Evolutionary conservation across 2,888 invertebrate species (phyloP).

Genomic region (Papilio demoleus): DNA sequence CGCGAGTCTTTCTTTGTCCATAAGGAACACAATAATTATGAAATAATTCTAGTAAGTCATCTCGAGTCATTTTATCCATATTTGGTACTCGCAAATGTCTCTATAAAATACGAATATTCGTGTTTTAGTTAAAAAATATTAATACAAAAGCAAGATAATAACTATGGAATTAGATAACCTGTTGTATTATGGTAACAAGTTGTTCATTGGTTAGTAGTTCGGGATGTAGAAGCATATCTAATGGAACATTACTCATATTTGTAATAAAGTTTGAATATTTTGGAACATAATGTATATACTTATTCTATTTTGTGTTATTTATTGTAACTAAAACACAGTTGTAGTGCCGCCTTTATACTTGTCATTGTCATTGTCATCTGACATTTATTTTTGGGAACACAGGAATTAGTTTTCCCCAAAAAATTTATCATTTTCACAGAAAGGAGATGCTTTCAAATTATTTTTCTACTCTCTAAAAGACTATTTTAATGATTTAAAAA

Average conservation of each 20-base stretch:
- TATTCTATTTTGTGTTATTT: neutral
- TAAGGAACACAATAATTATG: slow-evolving; percentile 76
- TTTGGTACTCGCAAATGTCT: slow-evolving; percentile 66
- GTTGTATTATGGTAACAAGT: slow-evolving; percentile 66
- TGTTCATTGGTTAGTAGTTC: slow-evolving; percentile 74
- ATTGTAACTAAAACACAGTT: no score
- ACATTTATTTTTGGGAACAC: neutral
- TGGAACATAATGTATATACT: slow-evolving; percentile 14
- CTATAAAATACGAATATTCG: slow-evolving; percentile 56
- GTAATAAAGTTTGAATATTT: neutral
- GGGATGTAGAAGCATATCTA: slow-evolving; percentile 76
- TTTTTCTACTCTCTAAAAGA: no score
- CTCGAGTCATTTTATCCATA: slow-evolving; percentile 62
- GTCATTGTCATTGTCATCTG: slow-evolving; percentile 37
- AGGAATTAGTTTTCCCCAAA: no score
- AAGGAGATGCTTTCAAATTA: no score
- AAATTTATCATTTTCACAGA: no score
- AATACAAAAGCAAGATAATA: neutral
- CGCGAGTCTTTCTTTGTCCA: slow-evolving; percentile 73
- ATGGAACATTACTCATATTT: slow-evolving; percentile 63
- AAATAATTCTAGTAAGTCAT: slow-evolving; percentile 71
- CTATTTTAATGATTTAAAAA: no score
- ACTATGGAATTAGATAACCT: slow-evolving; percentile 58
- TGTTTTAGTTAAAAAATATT: slow-evolving; percentile 37
- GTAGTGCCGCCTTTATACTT: slow-evolving; percentile 31